Evolutionary conservation across 2,797 vertebrate species (phyloP).

Genomic region (Garrulus glandarius): DNA sequence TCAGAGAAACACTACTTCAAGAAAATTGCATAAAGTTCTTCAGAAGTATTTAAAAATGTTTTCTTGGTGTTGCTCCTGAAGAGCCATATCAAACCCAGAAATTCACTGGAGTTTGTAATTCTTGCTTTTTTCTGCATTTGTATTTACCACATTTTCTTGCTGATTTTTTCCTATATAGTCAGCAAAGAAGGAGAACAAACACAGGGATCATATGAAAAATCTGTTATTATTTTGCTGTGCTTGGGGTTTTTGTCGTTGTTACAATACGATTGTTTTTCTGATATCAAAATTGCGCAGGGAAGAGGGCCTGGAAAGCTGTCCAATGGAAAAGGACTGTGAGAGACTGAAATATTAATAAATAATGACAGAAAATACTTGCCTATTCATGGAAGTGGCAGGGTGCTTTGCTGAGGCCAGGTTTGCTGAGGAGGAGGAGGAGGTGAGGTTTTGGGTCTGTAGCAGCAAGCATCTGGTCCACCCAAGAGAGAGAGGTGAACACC

Average conservation of each 20-base stretch:
- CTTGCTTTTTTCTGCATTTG: not conserved
- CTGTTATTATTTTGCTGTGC: not conserved
- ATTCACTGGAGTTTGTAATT: not conserved
- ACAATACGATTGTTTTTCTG: not conserved
- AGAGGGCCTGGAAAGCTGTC: not conserved
- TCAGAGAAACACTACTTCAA: not conserved
- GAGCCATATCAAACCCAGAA: not conserved
- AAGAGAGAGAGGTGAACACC: not conserved
- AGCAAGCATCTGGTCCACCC: not conserved
- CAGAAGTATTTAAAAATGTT: not conserved
- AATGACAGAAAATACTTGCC: not conserved
- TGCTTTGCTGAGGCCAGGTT: not conserved
- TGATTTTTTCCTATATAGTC: not conserved
- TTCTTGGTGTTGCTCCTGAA: not conserved
- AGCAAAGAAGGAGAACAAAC: not conserved
- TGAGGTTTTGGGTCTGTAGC: not conserved
- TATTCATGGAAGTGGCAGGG: not conserved
- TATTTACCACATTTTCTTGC: not conserved
- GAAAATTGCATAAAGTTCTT: not conserved
- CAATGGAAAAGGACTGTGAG: accelerated
- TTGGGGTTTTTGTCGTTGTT: not conserved
- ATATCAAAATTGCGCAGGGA: not conserved
- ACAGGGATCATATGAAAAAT: not conserved
- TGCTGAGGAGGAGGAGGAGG: not conserved
- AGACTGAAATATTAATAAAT: not conserved